Conservation (phyloP, 2,797 vertebrate genomes). For the Echiichthys vipera region DNA sequence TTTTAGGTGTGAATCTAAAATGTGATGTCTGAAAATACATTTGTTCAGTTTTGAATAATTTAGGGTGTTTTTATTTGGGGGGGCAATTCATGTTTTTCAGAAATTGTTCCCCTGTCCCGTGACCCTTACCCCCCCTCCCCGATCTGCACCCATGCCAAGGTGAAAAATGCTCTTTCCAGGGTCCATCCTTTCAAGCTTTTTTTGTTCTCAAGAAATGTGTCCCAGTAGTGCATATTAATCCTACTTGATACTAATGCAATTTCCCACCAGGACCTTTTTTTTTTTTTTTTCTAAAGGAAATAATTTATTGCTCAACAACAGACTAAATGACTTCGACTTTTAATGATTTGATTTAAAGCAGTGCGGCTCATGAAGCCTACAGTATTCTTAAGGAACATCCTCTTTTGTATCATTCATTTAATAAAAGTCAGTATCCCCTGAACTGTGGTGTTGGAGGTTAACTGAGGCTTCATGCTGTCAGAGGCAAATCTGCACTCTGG, state of each 20-base stretch:
- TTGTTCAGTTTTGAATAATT: no score
- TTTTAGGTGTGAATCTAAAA: no score
- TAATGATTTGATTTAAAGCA: not conserved
- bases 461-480: slow-evolving; percentile 22
- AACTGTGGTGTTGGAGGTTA: slow-evolving; percentile 30
- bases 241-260: slow-evolving; percentile 12
- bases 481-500: not conserved
- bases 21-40: no score
- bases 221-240: slow-evolving; percentile 3
- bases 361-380: not conserved
- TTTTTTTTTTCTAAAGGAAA: not conserved
- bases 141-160: no score
- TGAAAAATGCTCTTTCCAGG: no score
- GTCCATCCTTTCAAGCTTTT: not conserved
- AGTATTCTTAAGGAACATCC: not conserved
- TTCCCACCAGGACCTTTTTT: slow-evolving; percentile 2
- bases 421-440: not conserved
- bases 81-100: no score
- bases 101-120: no score
- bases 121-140: no score
- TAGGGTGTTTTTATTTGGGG: no score
- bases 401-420: not conserved
- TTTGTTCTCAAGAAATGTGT: not conserved
- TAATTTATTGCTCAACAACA: not conserved
- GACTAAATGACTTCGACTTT: not conserved